Evolutionary conservation across 1,140 invertebrate genomes (phyloP), one percentile per base, ranked within the genome.

Genomic region (Cryptotermes secundus): DNA sequence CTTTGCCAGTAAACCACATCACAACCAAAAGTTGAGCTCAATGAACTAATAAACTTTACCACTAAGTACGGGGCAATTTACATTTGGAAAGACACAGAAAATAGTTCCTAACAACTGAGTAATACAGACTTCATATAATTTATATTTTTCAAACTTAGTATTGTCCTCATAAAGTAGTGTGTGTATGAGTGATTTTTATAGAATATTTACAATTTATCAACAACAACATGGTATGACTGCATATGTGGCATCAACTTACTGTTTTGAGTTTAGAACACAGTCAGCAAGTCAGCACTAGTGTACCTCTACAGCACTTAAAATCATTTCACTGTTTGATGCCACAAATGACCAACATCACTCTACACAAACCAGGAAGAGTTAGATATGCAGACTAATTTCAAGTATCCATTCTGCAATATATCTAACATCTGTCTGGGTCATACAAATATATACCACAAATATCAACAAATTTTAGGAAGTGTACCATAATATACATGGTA

Each of bases 381-480:
- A 72, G 26, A 72, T 72, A 72, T n/a, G 59, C 26, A 72, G 59
- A 72, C 6, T 72, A 72, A 26, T 14, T 10, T 72, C 31, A 72
- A 4, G 14, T 72, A 72, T 26, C 59, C 59, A 31, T 31, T 31
- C 26, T 72, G 59, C 59, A 72, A 72, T 10, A n/a, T n/a, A 72
- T 72, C 59, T 72, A 72, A 72, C 59, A 31, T 72, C 59, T 72
- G 26, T 26, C 59, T 72, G 59, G 14, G 59, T 72, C 59, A 31
- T 72, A 72, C 59, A 72, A 72, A n/a, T 72, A 72, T 31, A 72
- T 72, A 72, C 59, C 59, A 72, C 59, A 72, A 72, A 72, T 72
- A 72, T 19, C 45, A 49, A 72, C 59, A 72, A 72, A 72, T n/a
- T 72, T 31, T 31, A 72, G n/a, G n/a, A 72, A 72, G 59, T 72